Base-by-base conservation (phyloP, 92 coral and sea anemone species). In the Parazoanthus swiftii region DNA sequence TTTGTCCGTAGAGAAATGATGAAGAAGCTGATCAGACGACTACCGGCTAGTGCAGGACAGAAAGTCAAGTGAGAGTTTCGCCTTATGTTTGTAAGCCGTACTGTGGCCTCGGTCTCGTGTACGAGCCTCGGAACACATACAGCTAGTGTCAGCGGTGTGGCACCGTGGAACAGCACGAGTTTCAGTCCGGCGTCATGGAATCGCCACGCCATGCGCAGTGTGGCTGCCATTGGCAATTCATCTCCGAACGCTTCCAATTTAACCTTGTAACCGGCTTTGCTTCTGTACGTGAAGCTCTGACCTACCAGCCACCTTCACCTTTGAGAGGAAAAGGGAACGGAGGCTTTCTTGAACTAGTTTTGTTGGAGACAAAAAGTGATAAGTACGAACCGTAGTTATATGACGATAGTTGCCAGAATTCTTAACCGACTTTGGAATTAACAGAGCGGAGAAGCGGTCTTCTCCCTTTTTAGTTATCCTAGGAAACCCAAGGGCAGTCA, bases 21-120 rank as follows among this genome's bases (percentile, higher is more conserved):
- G 94, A 91, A 88, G 84, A 92, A 90, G 76, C 86, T 92, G 68
- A 90, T 92, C 80, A 92, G 71, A n/a, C 78, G 92, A 73, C 66
- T 90, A 9, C 91, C 94, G 26, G 77, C 66, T 39, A 68, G 37
- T 33, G 5, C 77, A n/a, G 86, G 37, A 42, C 77, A 82, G 58
- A 82, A 82, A 16, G 65, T 65, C 13, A 82, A 82, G 15, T 82
- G 59, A 82, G 26, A 20, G 70, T 63, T 21, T 23, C 0, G 25
- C 66, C 18, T 9, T 8, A 51, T 0, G 1, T 6, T 51, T 51
- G 10, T 1, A 51, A 51, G 6, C 58, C 25, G 26, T 14, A 54
- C 26, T 21, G 70, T 9, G 5, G n/a, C 70, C 70, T 63, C 70
- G 25, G 8, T 23, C 70, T 0, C 8, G 70, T 23, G 25, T 63